These are phyloP conservation scores for Zaprionus lineosus DNA, from an alignment of 2,888 invertebrate genomes.

Conservation along the genomic window DNA sequence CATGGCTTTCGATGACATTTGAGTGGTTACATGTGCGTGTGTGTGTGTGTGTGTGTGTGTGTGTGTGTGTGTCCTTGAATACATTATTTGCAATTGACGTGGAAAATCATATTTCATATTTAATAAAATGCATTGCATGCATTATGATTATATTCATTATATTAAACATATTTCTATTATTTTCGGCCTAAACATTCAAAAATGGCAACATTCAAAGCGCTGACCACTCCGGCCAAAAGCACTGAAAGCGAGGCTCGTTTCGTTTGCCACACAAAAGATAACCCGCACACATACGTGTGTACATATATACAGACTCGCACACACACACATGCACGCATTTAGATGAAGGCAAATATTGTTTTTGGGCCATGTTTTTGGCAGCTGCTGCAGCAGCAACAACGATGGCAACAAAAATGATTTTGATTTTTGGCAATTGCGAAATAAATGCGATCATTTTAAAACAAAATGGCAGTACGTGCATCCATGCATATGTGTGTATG, in stretches of 20 bases:
- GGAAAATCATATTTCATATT: constrained; percentile 68
- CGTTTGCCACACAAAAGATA: constrained; percentile 67
- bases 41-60: too few relatives aligned
- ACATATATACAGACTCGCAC: constrained; percentile 11
- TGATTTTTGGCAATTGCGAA: constrained; percentile 68
- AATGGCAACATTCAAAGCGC: constrained; percentile 53
- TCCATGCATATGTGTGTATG: constrained; percentile 15
- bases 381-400: constrained; percentile 39
- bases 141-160: constrained; percentile 68
- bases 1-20: too few relatives aligned
- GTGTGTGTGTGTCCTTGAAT: too few relatives aligned
- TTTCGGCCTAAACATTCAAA: constrained; percentile 45
- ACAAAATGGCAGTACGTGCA: constrained; percentile 51
- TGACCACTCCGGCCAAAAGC: constrained; percentile 53
- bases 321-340: constrained; percentile 4
- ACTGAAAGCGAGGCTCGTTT: constrained; percentile 66
- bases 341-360: constrained; percentile 62
- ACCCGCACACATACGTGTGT: constrained; percentile 49
- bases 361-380: constrained; percentile 68
- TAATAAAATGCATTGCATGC: constrained; percentile 69
- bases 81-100: constrained; percentile 49
- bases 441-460: constrained; percentile 73
- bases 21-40: too few relatives aligned
- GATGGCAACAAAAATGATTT: constrained; percentile 62
- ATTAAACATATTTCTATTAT: constrained; percentile 65